phyloP scores from a whole-genome alignment of 2,888 invertebrate species.

The Macrosiphum euphorbiae region DNA sequence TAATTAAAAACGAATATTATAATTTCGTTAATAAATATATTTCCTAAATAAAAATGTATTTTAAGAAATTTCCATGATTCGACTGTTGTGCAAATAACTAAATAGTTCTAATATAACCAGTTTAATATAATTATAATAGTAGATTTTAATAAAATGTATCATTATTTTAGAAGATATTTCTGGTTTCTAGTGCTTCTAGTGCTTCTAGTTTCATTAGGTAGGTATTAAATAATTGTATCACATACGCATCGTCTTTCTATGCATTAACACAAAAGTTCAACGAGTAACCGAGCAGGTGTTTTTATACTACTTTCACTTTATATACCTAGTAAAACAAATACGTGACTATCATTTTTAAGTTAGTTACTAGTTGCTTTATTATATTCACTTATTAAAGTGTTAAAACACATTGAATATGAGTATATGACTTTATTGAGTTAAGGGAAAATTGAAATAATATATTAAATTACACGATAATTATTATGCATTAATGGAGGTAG shows the following conservation, averaged over 20 bases:
- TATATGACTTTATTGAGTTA: not conserved
- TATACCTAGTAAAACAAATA: conserved; percentile 27
- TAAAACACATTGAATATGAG: conserved; percentile 7
- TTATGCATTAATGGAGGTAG: not conserved
- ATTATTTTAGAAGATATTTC: not conserved
- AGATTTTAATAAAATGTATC: not conserved
- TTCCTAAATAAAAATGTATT: not conserved
- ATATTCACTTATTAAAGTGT: conserved; percentile 6
- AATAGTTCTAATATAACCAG: not conserved
- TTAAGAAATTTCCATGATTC: not conserved
- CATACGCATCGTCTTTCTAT: not conserved
- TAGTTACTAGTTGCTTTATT: conserved; percentile 33
- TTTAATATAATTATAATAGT: not conserved
- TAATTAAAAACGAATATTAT: not conserved
- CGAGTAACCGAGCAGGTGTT: not conserved
- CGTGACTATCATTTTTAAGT: conserved; percentile 46
- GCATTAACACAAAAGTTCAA: not conserved
- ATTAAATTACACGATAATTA: not conserved
- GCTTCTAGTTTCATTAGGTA: not conserved
- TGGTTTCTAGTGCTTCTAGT: not conserved
- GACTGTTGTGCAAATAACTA: not conserved
- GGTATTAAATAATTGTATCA: not conserved
- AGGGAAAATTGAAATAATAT: not conserved
- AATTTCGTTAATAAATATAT: not conserved
- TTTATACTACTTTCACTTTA: conserved; percentile 19